phyloP scores from a whole-genome alignment of 2,113 vertebrate species.

The Hucho hucho region DNA sequence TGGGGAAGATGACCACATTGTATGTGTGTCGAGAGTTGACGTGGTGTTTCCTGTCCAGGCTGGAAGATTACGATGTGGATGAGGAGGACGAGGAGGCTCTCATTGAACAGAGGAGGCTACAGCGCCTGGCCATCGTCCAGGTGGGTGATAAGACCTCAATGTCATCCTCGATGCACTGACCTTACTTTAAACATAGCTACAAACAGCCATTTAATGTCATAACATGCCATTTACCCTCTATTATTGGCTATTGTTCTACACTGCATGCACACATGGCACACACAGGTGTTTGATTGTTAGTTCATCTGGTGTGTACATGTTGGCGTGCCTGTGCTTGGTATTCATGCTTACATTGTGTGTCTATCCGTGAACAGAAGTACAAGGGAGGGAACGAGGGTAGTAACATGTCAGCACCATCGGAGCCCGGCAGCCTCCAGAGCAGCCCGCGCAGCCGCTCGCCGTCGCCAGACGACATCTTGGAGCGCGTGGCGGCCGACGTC shows the following conservation, averaged over 20 bases:
- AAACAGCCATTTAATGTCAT: too few relatives aligned
- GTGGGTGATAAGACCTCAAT: conserved; percentile 47
- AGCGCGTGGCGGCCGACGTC: conserved; percentile 85
- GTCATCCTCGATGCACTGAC: conserved; percentile 46
- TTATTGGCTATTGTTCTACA: too few relatives aligned
- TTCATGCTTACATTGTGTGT: too few relatives aligned
- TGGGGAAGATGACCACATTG: too few relatives aligned
- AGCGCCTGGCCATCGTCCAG: conserved; percentile 85
- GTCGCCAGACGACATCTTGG: conserved; percentile 85
- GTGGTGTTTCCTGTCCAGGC: conserved; percentile 55
- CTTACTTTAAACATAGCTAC: too few relatives aligned
- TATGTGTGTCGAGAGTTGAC: neutral
- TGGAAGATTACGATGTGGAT: conserved; percentile 88
- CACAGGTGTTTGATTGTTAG: too few relatives aligned
- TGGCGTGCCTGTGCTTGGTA: too few relatives aligned
- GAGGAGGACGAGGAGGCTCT: conserved; percentile 89
- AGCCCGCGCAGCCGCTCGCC: conserved; percentile 82
- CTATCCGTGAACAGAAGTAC: conserved; percentile 77
- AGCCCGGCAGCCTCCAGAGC: conserved; percentile 87
- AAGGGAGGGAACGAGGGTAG: conserved; percentile 83
- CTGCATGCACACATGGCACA: too few relatives aligned
- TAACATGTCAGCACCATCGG: conserved; percentile 75
- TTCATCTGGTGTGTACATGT: too few relatives aligned
- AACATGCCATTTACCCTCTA: too few relatives aligned
- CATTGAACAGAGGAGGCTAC: conserved; percentile 83